These are phyloP conservation scores for Zaprionus bogoriensis DNA, from an alignment of 2,888 invertebrate species.

Conservation along the genomic window DNA sequence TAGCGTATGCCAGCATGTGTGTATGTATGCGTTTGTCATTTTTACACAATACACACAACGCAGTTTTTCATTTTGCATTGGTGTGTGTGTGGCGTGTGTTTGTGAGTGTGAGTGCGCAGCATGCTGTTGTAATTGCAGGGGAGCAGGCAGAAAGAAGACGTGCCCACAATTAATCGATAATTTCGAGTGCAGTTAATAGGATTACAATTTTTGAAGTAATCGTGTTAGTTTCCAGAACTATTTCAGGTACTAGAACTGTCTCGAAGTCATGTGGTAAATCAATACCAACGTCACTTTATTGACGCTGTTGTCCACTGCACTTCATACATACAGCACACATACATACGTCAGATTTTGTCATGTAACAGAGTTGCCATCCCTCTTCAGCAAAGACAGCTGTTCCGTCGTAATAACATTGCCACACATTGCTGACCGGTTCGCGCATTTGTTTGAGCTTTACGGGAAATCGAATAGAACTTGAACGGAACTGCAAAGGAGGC, in stretches of 20 bases:
- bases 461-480: neutral
- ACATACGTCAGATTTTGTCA: neutral
- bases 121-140: conserved; percentile 38
- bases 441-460: too few relatives aligned
- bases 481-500: neutral
- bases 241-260: too few relatives aligned
- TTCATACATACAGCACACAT: neutral
- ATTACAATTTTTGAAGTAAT: conserved; percentile 1
- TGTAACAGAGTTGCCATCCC: conserved; percentile 7
- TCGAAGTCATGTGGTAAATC: neutral
- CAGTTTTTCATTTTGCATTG: conserved; percentile 26
- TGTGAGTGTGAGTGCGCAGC: conserved; percentile 82
- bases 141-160: conserved; percentile 83
- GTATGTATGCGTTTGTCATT: conserved; percentile 21
- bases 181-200: conserved; percentile 47
- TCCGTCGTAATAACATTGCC: neutral
- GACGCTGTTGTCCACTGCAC: neutral
- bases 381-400: conserved; percentile 3
- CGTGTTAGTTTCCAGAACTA: neutral
- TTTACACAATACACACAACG: conserved; percentile 47
- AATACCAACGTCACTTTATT: neutral
- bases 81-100: conserved; percentile 4
- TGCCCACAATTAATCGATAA: conserved; percentile 65
- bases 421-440: too few relatives aligned
- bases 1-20: neutral